Conservation (phyloP, 2,888 invertebrate genomes). For the Microplitis deprimator region DNA sequence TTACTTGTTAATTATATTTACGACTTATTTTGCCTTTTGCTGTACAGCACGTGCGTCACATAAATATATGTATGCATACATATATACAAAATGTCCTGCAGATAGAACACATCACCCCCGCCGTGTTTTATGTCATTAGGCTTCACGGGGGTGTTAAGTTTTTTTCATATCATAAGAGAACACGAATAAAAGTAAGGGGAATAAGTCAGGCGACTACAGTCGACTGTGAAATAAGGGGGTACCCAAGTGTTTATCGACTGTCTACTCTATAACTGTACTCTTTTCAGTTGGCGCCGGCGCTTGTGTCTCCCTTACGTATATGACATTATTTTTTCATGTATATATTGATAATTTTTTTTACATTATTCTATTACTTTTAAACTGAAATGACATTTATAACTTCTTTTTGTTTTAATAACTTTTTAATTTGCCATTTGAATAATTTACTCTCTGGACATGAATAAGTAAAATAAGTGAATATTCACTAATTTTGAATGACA, state of each 20-base stretch:
- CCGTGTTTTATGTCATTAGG: constrained; percentile 61
- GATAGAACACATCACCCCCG: constrained; percentile 51
- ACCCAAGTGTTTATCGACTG: constrained; percentile 34
- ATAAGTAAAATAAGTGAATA: too few species aligned
- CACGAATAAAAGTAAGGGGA: not conserved
- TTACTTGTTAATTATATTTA: too few species aligned
- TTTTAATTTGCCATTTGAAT: too few species aligned
- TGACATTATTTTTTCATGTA: not conserved
- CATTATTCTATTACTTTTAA: not conserved
- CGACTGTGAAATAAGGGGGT: constrained; percentile 20
- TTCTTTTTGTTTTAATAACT: too few species aligned
- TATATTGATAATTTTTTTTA: not conserved
- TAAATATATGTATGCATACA: not conserved
- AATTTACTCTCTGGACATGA: too few species aligned
- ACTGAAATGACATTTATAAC: too few species aligned
- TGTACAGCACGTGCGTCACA: too few species aligned
- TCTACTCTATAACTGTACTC: constrained; percentile 15
- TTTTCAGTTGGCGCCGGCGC: constrained; percentile 31
- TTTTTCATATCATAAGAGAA: constrained; percentile 17
- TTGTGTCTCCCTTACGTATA: constrained; percentile 2
- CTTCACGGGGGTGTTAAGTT: constrained; percentile 50
- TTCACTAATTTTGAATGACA: too few species aligned
- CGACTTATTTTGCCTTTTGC: too few species aligned
- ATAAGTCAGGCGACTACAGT: not conserved
- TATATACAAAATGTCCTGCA: not conserved